Base-by-base conservation (phyloP, 2,113 vertebrate genomes). In the Neomonachus schauinslandi region DNA sequence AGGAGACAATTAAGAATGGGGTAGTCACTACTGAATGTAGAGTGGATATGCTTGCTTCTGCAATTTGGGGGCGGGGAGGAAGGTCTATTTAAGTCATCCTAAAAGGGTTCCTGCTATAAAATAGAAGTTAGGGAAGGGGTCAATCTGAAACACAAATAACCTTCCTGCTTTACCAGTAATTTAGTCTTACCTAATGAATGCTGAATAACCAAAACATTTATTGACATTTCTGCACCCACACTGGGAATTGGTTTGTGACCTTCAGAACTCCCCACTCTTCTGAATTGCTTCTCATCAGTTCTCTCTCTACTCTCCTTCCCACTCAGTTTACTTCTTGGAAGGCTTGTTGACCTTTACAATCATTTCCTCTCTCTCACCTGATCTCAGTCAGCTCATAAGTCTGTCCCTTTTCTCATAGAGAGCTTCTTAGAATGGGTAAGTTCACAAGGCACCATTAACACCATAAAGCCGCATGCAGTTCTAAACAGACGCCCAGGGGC, bases 281-380 rank as follows among this genome's bases (percentile, higher is more conserved):
- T 31, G 51, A 88, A 91, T 4, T 84, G 89, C 28, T 92, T 91
- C 61, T 93, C 74, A 55, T 76, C 28, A 26, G 53, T 26, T 91
- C 51, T 46, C 24, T 79, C 39, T 76, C 36, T 21, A 16, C 15
- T 85, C 28, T 87, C 55, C 46, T 67, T 79, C 53, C 89, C 24
- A 59, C 74, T 95, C 46, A 65, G 42, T 80, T 80, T 51, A 90
- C 71, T 81, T 94, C 83, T 83, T 92, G 72, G 63, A 96, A 95
- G 51, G 2, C 57, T 91, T 46, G 39, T 33, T 96, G 90, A 97
- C 85, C 53, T 94, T 94, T 86, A 33, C 4, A 24, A 31, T 46
- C 31, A 12, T 46, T 81, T 53, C 46, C 74, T 85, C 31, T 87
- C 11, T 83, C 39, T 89, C 71, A 65, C 59, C 61, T 91, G 71